Conservation (phyloP, 30 jellyfish, hydroid and myxozoan species). For the Chrysaora quinquecirrha region DNA sequence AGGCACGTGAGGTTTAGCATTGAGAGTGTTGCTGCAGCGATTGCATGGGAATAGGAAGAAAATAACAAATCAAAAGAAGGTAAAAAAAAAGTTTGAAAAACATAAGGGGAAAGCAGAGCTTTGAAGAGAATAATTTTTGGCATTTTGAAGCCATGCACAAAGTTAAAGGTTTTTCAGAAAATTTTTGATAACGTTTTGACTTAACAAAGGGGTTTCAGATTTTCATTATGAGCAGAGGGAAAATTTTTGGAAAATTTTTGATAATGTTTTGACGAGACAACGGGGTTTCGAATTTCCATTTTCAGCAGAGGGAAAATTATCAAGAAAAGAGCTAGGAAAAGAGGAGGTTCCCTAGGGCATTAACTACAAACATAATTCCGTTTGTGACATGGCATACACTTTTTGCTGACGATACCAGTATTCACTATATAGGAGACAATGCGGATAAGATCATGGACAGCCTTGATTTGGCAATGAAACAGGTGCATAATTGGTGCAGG, state of each 20-base stretch:
- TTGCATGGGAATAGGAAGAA: background rate
- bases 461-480: conserved; percentile 34
- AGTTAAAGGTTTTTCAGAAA: background rate
- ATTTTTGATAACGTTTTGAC: background rate
- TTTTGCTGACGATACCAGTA: conserved; percentile 25
- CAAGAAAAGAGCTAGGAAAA: background rate
- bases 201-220: background rate
- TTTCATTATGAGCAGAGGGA: background rate
- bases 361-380: too few species aligned
- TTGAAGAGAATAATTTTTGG: background rate
- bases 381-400: too few species aligned
- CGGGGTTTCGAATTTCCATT: too few species aligned
- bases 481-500: conserved; percentile 40
- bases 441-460: conserved; percentile 24
- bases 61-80: background rate
- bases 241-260: too few species aligned
- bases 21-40: conserved; percentile 1
- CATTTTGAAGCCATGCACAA: background rate
- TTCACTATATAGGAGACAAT: conserved; percentile 20
- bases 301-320: too few species aligned
- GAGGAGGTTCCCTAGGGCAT: conserved; percentile 1
- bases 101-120: background rate
- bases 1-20: too few species aligned
- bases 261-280: too few species aligned
- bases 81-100: background rate